Evolutionary conservation across 2,888 invertebrate genomes (phyloP), one percentile per base, ranked within the genome.

Genomic region (Drosophila nr. medialis): DNA sequence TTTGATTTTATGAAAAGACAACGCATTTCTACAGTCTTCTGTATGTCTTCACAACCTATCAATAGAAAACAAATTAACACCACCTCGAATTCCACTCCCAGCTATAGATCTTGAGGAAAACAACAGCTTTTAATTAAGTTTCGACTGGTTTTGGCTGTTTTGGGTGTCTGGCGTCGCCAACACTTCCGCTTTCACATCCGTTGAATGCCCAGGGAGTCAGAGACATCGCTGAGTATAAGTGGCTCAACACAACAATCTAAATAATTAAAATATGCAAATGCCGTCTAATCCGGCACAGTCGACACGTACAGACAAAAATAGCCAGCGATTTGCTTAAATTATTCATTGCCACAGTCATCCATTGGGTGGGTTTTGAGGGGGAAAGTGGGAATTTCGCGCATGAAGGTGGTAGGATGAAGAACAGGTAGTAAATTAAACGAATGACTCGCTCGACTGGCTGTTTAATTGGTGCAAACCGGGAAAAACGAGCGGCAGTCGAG

Each of bases 211-310:
- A 30, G 45, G 18, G 59, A 58, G 66, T 38, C 56, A 56, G 60
- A 45, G 45, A 66, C 42, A 60, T 38, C 29, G 36, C 56, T 21
- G 54, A 38, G 68, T 66, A 67, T 81, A 89, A 90, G 87, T 83
- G 83, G 89, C 87, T 83, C 81, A 71, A 82, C 74, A 73, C 65
- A 89, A 80, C 89, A 83, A 90, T 89, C 90, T 90, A 91, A 92
- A 91, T 91, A 92, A 92, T 92, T 91, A 91, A 92, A 91, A 91
- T 92, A 91, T 91, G 91, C 92, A 91, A 91, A 91, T 91, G 83
- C 86, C 61, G 80, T 80, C 90, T 91, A 91, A 92, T 91, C 87
- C 90, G 77, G 72, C 78, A 77, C 65, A 73, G 71, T 70, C 87
- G 89, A 86, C 89, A 90, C 89, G 89, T 77, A 81, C 86, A 86